Percentiles rank a stretch among this genome's conserved stretches.
phyloP scores from a whole-genome alignment of 2,113 vertebrate genomes.

The Myiozetetes cayanensis region DNA sequence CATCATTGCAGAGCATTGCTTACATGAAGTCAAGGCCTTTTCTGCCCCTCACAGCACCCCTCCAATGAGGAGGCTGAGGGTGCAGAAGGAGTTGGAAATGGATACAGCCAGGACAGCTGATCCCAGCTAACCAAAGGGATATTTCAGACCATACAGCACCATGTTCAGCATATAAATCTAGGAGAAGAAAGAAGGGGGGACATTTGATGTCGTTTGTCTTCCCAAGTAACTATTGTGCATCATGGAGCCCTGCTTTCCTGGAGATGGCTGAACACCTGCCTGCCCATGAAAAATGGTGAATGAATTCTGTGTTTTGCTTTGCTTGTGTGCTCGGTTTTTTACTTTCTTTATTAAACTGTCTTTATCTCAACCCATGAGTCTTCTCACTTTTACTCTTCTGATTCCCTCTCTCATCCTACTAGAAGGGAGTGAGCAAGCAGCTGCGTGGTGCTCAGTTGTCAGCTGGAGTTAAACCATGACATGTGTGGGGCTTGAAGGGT shows the following conservation, averaged over 20 bases:
- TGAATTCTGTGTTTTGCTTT: neutral
- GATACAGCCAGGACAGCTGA: neutral
- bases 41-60: neutral
- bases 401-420: neutral
- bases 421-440: fast-evolving
- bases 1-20: neutral
- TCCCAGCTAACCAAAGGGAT: neutral
- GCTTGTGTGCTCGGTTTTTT: neutral
- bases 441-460: neutral
- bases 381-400: neutral
- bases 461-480: neutral
- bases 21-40: neutral
- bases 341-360: neutral
- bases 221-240: neutral
- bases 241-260: neutral
- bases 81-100: neutral
- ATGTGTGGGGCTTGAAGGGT: neutral
- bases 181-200: neutral
- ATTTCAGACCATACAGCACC: neutral
- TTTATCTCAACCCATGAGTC: neutral
- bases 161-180: neutral
- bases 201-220: neutral
- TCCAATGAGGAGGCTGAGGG: neutral
- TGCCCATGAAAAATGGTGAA: neutral
- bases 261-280: neutral